phyloP scores from a whole-genome alignment of 1,140 invertebrate species.

The Eriocheir sinensis region DNA sequence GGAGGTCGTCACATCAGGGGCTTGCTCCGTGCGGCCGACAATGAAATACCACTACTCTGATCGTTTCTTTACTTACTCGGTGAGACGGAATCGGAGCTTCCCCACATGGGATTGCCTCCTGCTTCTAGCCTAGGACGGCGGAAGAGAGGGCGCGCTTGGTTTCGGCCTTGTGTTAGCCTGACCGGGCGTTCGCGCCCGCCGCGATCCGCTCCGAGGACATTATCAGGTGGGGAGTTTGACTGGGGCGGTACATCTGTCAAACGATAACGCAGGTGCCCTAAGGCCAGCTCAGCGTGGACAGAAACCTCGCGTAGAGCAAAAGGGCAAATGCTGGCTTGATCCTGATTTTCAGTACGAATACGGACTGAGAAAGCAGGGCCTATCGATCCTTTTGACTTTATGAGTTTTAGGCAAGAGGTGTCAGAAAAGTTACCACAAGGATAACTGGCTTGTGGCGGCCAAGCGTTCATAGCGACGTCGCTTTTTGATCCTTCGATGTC shows the following conservation, averaged over 20 bases:
- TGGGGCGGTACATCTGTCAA: constrained; percentile 20
- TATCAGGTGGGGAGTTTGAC: constrained; percentile 27
- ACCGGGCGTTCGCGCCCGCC: no score
- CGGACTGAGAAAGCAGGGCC: constrained; percentile 67
- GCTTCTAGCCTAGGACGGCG: no score
- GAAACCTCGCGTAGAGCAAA: constrained; percentile 93
- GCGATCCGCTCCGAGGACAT: no score
- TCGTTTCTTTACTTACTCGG: no score
- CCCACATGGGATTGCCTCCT: no score
- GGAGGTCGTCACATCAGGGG: no score
- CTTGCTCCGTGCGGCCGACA: no score
- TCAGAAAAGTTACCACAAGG: constrained; percentile 93
- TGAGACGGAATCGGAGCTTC: no score
- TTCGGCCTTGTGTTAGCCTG: no score
- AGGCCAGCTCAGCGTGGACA: constrained; percentile 91
- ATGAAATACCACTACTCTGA: no score
- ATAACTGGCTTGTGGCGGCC: constrained; percentile 92
- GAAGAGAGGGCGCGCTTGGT: no score
- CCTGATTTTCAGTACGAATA: constrained; percentile 87
- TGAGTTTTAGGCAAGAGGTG: constrained; percentile 90
- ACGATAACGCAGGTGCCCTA: constrained; percentile 80
- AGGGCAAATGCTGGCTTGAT: constrained; percentile 91
- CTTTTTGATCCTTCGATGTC: constrained; percentile 93
- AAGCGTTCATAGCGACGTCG: constrained; percentile 92
- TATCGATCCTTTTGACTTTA: constrained; percentile 12